phyloP scores from a whole-genome alignment of 2,113 vertebrate species.

The Bucco capensis region DNA sequence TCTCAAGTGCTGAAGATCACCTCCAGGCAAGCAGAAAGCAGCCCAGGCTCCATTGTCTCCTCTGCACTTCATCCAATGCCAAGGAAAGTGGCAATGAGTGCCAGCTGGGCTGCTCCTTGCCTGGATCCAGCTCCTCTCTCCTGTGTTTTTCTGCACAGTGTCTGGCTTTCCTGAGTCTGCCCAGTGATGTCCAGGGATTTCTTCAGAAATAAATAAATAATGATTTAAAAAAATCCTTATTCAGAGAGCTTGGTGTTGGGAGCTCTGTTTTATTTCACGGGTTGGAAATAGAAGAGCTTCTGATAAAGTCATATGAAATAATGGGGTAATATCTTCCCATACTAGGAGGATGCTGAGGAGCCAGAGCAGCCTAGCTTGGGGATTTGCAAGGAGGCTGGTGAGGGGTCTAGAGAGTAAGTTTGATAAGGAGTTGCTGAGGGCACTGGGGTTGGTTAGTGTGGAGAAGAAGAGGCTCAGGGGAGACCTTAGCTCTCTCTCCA shows the following conservation, averaged over 20 bases:
- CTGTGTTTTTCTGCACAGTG: neutral
- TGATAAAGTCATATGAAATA: neutral
- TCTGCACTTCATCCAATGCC: neutral
- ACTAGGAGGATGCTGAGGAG: neutral
- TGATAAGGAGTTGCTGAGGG: no score
- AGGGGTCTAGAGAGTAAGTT: no score
- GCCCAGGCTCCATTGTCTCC: constrained; percentile 21
- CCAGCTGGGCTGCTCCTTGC: neutral
- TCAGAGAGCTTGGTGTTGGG: neutral
- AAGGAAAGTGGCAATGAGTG: constrained; percentile 35
- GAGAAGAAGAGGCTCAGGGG: no score
- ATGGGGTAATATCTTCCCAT: neutral
- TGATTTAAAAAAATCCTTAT: neutral
- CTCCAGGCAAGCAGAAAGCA: neutral
- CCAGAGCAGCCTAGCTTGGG: neutral
- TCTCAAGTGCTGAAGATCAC: neutral
- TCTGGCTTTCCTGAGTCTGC: neutral
- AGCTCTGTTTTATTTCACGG: neutral
- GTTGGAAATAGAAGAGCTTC: neutral
- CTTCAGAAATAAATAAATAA: neutral
- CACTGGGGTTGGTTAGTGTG: no score
- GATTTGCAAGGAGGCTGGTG: no score
- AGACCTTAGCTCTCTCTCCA: no score
- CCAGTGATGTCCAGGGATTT: neutral
- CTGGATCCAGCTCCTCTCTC: neutral